Percentiles rank a stretch among this genome's conserved stretches.
Conservation (phyloP, 2,888 invertebrate species). For the Lacanobia oleracea region DNA sequence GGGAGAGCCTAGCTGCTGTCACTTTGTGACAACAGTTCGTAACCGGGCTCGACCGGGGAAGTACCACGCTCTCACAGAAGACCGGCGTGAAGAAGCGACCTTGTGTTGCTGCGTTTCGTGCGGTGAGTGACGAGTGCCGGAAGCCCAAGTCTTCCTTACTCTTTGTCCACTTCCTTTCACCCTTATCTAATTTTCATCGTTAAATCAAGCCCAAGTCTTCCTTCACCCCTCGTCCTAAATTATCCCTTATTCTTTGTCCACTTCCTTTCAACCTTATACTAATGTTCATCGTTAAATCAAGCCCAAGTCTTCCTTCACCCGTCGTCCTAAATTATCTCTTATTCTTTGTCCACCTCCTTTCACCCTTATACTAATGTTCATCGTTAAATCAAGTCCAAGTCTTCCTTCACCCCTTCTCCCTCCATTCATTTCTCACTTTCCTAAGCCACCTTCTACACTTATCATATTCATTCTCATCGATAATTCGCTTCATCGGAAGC, state of each 20-base stretch:
- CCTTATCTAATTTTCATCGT: too few relatives aligned
- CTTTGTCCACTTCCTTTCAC: too few relatives aligned
- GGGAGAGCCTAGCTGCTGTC: constrained; percentile 28
- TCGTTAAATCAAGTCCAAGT: background rate
- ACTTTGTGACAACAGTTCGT: background rate
- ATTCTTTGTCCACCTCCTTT: too few relatives aligned
- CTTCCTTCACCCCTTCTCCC: background rate
- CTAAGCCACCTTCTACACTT: background rate
- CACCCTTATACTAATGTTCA: too few relatives aligned
- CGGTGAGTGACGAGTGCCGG: constrained; percentile 27
- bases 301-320: background rate
- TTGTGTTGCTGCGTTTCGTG: constrained; percentile 16
- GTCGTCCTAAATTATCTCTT: too few relatives aligned
- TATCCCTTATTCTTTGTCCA: background rate
- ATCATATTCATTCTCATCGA: background rate
- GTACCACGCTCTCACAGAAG: constrained; percentile 38
- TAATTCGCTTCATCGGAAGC: background rate
- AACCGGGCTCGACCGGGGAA: constrained; percentile 33
- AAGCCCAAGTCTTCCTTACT: background rate
- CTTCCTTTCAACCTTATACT: too few relatives aligned
- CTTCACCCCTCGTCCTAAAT: too few relatives aligned
- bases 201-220: background rate
- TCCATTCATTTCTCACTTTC: too few relatives aligned
- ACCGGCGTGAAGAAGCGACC: constrained; percentile 9
- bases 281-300: too few relatives aligned